phyloP scores from a whole-genome alignment of 2,113 vertebrate genomes.

The Poecile atricapillus region DNA sequence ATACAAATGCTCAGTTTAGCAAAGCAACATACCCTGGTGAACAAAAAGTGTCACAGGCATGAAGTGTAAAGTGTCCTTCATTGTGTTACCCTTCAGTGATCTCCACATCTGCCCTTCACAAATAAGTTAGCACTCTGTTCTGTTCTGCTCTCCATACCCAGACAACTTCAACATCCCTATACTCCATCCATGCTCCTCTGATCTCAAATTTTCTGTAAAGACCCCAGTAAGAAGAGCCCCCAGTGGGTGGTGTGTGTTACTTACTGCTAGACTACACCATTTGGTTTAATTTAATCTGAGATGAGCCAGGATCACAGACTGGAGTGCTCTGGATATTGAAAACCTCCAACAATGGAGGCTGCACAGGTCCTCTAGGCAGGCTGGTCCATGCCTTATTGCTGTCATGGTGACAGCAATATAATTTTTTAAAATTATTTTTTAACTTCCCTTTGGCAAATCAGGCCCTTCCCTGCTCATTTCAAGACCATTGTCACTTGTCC shows the following conservation, averaged over 20 bases:
- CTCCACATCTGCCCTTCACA: background rate
- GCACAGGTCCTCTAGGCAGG: background rate
- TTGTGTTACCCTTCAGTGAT: background rate
- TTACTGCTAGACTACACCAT: background rate
- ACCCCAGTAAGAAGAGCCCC: background rate
- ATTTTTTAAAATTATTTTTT: background rate
- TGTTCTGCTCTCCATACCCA: background rate
- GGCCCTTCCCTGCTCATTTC: background rate
- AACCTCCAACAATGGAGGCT: background rate
- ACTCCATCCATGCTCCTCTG: background rate
- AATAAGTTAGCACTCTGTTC: background rate
- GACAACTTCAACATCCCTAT: background rate
- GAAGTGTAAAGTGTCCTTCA: background rate
- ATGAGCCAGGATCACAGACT: background rate
- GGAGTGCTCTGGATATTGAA: background rate
- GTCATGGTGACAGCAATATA: background rate
- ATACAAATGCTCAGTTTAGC: slow-evolving; percentile 31
- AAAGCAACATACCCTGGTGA: background rate
- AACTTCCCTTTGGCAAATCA: background rate
- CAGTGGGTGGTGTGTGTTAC: background rate
- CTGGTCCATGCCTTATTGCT: background rate
- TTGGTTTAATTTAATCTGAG: background rate
- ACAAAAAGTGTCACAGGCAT: background rate
- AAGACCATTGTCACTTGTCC: background rate
- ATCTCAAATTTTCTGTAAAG: background rate